Evolutionary conservation across 2,888 invertebrate species (phyloP), one percentile per base, ranked within the genome.

Genomic region (Phalera bucephala): DNA sequence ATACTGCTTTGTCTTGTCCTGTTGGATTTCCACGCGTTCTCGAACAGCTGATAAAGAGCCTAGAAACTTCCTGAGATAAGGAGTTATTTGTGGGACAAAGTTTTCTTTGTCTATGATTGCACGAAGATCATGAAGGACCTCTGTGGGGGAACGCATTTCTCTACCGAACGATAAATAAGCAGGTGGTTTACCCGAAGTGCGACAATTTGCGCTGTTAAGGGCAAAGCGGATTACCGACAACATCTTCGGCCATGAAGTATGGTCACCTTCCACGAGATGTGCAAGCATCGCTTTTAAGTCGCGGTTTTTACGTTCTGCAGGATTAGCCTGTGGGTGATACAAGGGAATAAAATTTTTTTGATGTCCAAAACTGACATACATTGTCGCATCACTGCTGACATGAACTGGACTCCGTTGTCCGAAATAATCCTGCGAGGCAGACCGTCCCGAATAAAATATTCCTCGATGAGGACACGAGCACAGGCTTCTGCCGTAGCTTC

Each of bases 301-400:
- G n/a, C n/a, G n/a, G n/a, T n/a, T n/a, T n/a, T n/a, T n/a, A n/a
- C n/a, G n/a, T n/a, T n/a, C n/a, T n/a, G n/a, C n/a, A n/a, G n/a
- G 72, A 28, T 73, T 73, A 0, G 65, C 59, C 14, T 66, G 57
- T 0, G 72, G 73, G 25, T 77, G 72, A 40, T 75, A 72, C 0
- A 66, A 31, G 0, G 72, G 67, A 1, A 52, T 54, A 0, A 68
- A 27, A 7, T 17, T 25, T 7, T 61, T 6, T 47, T 30, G 0
- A 56, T 26, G 0, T 49, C 52, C 4, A 60, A 10, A 0, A 48
- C 5, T n/a, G 23, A 46, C 36, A 46, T 45, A 2, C 21, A 23
- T n/a, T 59, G 29, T 8, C 55, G 60, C 55, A 64, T 60, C 1
- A 45, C 49, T 0, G 42, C 50, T 0, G 55, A 33, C 0, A 61